These are phyloP conservation scores for Gymnobelideus leadbeateri DNA, from an alignment of 2,113 vertebrate species.

Conservation along the genomic window DNA sequence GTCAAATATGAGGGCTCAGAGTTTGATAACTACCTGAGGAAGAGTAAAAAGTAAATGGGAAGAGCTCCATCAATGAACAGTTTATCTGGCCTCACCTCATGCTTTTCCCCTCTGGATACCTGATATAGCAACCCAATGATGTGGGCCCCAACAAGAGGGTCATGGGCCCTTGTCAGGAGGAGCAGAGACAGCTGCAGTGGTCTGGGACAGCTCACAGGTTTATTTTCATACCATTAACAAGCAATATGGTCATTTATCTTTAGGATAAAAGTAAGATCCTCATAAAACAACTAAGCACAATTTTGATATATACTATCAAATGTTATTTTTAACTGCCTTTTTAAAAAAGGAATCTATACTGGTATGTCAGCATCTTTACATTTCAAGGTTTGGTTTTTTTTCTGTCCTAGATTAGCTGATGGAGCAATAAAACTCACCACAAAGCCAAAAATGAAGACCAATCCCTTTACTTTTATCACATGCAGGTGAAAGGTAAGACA, in stretches of 20 bases:
- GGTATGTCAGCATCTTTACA: background rate
- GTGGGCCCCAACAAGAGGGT: background rate
- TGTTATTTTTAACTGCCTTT: background rate
- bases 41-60: background rate
- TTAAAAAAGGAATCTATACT: background rate
- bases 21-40: background rate
- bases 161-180: background rate
- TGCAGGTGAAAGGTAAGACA: background rate
- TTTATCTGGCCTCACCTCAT: background rate
- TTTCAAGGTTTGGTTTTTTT: background rate
- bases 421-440: background rate
- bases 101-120: background rate
- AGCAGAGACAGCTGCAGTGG: background rate
- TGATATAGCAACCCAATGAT: background rate
- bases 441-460: background rate
- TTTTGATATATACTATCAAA: background rate
- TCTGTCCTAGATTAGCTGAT: background rate
- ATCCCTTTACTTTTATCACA: background rate
- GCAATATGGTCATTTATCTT: background rate
- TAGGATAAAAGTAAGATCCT: conserved; percentile 17
- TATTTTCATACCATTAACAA: background rate
- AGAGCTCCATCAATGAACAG: background rate
- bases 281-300: background rate
- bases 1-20: background rate
- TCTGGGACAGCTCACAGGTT: background rate